Percentiles rank a stretch among this genome's conserved stretches.
phyloP scores from a whole-genome alignment of 2,888 invertebrate genomes.

The Nemurella pictetii region DNA sequence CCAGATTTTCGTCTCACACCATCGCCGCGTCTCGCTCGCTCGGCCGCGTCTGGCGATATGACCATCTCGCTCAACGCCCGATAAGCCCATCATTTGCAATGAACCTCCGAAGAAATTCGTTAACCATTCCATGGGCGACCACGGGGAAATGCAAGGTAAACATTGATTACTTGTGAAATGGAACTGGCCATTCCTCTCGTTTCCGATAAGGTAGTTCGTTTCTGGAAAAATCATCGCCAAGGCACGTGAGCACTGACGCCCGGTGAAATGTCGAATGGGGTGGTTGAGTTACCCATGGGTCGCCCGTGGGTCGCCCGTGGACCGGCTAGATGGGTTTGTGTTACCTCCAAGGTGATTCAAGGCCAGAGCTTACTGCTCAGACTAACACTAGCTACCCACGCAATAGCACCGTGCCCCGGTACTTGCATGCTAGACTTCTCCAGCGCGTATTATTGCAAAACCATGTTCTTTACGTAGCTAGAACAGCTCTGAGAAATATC shows the following conservation, averaged over 20 bases:
- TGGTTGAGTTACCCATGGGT: not conserved
- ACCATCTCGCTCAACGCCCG: not conserved
- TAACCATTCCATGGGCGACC: not conserved
- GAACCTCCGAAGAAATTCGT: not conserved
- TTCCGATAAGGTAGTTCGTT: not conserved
- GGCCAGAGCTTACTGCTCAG: too few species aligned
- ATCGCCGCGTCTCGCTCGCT: not conserved
- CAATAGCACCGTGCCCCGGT: too few species aligned
- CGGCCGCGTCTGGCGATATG: not conserved
- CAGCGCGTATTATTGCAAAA: too few species aligned
- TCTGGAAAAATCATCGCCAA: not conserved
- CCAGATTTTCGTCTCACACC: not conserved
- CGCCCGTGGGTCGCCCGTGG: not conserved
- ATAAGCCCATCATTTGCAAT: not conserved
- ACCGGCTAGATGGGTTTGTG: too few species aligned
- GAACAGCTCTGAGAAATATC: not conserved
- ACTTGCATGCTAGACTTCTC: too few species aligned
- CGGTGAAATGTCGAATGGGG: not conserved
- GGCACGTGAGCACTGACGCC: too few species aligned
- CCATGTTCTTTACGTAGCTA: too few species aligned
- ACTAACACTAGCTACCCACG: too few species aligned
- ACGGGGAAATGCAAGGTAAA: not conserved
- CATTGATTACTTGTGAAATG: not conserved
- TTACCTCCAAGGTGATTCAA: not conserved
- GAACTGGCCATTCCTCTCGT: not conserved